Percentiles rank a stretch among this genome's conserved stretches.
Evolutionary conservation across 2,113 vertebrate genomes (phyloP).

Genomic region (Phaethon lepturus): DNA sequence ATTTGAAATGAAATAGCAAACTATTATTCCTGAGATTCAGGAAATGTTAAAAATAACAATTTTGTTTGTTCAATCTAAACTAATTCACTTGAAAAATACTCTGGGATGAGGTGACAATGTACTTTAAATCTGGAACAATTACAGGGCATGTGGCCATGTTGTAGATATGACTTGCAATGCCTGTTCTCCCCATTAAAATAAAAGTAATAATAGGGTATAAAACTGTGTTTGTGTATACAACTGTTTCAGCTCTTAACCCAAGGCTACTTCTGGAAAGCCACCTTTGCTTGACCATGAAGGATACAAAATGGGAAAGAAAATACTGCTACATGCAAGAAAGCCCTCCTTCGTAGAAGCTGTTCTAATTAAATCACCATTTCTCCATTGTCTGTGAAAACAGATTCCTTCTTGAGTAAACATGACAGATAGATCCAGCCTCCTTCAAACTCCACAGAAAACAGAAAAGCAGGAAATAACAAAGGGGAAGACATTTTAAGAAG

Average conservation of each 20-base stretch:
- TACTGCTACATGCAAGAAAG: neutral
- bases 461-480: conserved; percentile 8
- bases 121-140: neutral
- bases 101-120: neutral
- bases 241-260: neutral
- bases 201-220: neutral
- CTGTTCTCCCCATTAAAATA: neutral
- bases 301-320: neutral
- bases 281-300: neutral
- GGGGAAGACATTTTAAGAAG: neutral
- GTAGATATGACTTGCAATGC: neutral
- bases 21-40: neutral
- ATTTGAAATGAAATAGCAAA: neutral
- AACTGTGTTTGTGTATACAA: neutral
- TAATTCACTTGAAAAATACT: neutral
- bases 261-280: neutral
- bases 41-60: neutral
- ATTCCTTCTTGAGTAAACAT: neutral
- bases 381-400: neutral
- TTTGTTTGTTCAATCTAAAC: neutral
- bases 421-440: neutral
- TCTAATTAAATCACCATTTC: neutral
- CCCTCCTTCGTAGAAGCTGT: neutral
- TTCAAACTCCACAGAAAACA: neutral
- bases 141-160: neutral